Percentiles rank a stretch among this genome's conserved stretches.
These are phyloP conservation scores for Oligia latruncula DNA, from an alignment of 2,888 invertebrate species.

Conservation along the genomic window DNA sequence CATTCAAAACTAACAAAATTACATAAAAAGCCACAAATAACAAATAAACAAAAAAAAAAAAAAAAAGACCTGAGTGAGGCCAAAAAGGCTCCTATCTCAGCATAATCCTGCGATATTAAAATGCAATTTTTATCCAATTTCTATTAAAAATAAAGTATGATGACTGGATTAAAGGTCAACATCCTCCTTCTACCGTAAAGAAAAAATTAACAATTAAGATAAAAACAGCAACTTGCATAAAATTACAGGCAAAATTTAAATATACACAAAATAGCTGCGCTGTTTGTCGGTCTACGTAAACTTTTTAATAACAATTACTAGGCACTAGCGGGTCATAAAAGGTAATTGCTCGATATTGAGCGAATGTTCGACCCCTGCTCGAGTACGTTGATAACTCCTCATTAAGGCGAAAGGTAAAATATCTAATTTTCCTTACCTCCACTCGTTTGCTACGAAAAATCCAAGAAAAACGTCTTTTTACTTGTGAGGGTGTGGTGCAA, in stretches of 20 bases:
- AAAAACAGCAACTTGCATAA: slow-evolving; percentile 40
- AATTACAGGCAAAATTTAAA: slow-evolving; percentile 13
- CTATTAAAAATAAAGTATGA: background rate
- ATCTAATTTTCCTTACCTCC: slow-evolving; percentile 83
- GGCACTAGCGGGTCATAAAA: slow-evolving; percentile 70
- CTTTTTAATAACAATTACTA: slow-evolving; percentile 66
- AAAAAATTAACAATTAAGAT: slow-evolving; percentile 19
- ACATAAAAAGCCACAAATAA: too few species aligned
- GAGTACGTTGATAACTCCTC: slow-evolving; percentile 79
- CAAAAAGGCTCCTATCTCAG: background rate
- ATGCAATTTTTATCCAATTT: background rate
- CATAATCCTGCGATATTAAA: background rate
- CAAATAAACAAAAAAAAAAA: too few species aligned
- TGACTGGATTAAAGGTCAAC: background rate
- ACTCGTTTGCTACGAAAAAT: slow-evolving; percentile 80
- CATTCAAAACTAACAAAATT: background rate
- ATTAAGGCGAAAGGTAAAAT: slow-evolving; percentile 79
- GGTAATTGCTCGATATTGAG: slow-evolving; percentile 80
- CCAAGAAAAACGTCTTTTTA: slow-evolving; percentile 78
- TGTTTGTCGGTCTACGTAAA: slow-evolving; percentile 43
- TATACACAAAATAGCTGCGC: slow-evolving; percentile 34
- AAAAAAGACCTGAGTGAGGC: background rate
- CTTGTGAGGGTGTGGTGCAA: slow-evolving; percentile 67
- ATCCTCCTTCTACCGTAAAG: background rate
- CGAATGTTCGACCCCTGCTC: slow-evolving; percentile 69